phyloP scores from a whole-genome alignment of 2,888 invertebrate genomes.

The Tineola bisselliella region DNA sequence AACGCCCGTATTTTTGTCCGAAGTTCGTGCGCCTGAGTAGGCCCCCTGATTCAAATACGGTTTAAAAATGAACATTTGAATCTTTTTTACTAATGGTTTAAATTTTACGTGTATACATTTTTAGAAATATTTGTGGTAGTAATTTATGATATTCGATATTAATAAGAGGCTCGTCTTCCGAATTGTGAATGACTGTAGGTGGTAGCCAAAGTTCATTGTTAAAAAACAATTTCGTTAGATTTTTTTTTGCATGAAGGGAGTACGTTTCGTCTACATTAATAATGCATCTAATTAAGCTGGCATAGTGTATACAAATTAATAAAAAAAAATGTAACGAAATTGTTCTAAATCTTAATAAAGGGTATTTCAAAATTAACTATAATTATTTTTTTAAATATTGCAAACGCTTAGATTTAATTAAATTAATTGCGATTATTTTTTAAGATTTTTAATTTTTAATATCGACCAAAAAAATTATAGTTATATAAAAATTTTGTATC shows the following conservation, averaged over 20 bases:
- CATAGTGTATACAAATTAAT: too few species aligned
- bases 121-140: neutral
- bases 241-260: too few species aligned
- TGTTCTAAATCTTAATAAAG: slow-evolving; percentile 24
- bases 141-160: neutral
- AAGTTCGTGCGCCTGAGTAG: too few species aligned
- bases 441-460: neutral
- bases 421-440: neutral
- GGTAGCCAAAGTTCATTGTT: slow-evolving; percentile 1
- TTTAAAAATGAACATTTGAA: too few species aligned
- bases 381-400: neutral
- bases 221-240: neutral
- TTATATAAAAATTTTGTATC: neutral
- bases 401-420: neutral
- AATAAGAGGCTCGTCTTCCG: neutral
- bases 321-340: too few species aligned
- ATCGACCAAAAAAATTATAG: neutral
- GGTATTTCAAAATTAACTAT: slow-evolving; percentile 27
- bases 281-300: too few species aligned
- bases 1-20: too few species aligned
- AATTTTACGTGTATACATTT: neutral
- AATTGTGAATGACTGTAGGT: neutral
- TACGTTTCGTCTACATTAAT: too few species aligned
- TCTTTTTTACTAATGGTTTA: too few species aligned
- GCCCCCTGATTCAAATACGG: too few species aligned